Evolutionary conservation across 2,113 vertebrate genomes (phyloP).

Genomic region (Electrona antarctica): DNA sequence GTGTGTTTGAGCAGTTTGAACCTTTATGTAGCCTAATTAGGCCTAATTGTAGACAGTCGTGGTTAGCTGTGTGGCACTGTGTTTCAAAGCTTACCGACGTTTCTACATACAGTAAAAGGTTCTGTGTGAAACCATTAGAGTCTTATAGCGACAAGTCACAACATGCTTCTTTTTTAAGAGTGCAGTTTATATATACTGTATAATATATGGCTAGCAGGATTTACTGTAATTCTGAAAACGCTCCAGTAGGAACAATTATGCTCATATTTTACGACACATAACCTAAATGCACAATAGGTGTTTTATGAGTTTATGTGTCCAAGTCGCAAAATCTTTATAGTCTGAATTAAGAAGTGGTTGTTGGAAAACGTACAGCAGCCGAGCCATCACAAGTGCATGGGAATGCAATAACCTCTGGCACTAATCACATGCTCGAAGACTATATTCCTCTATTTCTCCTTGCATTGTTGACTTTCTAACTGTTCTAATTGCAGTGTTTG

Average conservation of each 20-base stretch:
- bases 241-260: neutral
- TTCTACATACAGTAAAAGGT: neutral
- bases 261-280: neutral
- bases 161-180: neutral
- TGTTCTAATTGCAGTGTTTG: constrained; percentile 73
- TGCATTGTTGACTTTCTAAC: constrained; percentile 50
- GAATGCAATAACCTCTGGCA: constrained; percentile 74
- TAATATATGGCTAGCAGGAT: neutral
- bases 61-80: neutral
- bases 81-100: neutral
- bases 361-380: constrained; percentile 22
- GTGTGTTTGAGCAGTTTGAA: neutral
- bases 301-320: neutral
- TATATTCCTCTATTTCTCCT: constrained; percentile 28
- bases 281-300: neutral
- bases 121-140: constrained; percentile 18
- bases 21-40: neutral
- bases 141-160: no score
- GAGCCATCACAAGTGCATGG: constrained; percentile 43
- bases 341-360: constrained; percentile 16
- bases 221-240: neutral
- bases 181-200: neutral
- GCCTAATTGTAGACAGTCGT: neutral
- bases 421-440: constrained; percentile 40
- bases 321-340: constrained; percentile 26